Conservation (phyloP, 2,113 vertebrate species). For the Chinchilla lanigera region DNA sequence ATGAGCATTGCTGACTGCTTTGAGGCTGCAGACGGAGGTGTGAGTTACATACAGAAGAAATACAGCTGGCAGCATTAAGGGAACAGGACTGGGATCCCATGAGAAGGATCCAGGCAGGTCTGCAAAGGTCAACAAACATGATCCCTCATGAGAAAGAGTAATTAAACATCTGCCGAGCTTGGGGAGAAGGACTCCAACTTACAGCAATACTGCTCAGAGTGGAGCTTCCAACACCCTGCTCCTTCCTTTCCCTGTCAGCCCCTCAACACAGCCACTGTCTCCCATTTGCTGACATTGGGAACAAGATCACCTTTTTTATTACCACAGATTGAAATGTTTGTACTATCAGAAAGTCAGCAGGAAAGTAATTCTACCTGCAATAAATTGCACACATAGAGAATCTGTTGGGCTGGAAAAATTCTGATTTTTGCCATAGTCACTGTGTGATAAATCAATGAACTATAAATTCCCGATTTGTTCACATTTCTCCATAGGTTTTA, state of each 20-base stretch:
- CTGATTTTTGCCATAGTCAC: background rate
- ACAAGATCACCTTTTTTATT: background rate
- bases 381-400: background rate
- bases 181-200: background rate
- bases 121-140: background rate
- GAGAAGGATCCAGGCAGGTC: background rate
- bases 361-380: background rate
- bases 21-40: background rate
- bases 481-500: background rate
- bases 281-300: background rate
- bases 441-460: background rate
- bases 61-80: background rate
- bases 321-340: background rate
- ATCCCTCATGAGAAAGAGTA: background rate
- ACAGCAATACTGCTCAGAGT: background rate
- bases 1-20: rapidly evolving
- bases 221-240: too few relatives aligned
- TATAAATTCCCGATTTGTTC: background rate
- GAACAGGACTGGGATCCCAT: background rate
- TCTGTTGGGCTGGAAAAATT: background rate
- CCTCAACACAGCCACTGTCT: background rate
- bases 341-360: background rate
- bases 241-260: background rate
- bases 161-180: background rate
- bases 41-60: background rate